Percentiles rank a stretch among this genome's conserved stretches.
Conservation (phyloP, 2,888 invertebrate species). For the Philereme vetulata region DNA sequence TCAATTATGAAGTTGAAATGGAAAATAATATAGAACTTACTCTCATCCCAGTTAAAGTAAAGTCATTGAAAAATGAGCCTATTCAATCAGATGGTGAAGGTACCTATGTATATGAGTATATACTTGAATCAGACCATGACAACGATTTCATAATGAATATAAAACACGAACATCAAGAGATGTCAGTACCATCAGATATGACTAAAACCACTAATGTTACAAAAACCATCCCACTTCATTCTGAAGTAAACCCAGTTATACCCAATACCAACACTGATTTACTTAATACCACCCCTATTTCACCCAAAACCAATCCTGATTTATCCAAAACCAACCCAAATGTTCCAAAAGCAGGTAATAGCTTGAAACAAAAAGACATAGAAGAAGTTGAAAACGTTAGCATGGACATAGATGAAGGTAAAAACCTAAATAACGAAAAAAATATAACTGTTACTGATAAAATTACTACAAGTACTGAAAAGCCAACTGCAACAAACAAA, state of each 20-base stretch:
- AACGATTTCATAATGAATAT: slow-evolving; percentile 3
- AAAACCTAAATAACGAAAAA: background rate
- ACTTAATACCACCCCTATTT: background rate
- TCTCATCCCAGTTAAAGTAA: background rate
- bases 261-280: background rate
- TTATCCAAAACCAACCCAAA: too few relatives aligned
- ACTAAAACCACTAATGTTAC: background rate
- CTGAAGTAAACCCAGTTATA: background rate
- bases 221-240: background rate
- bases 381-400: slow-evolving; percentile 1
- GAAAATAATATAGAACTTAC: slow-evolving; percentile 27
- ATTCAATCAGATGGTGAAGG: slow-evolving; percentile 5
- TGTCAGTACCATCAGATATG: background rate
- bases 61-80: too few relatives aligned
- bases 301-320: slow-evolving; percentile 2
- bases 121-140: slow-evolving; percentile 1
- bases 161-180: slow-evolving; percentile 9
- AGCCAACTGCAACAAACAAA: slow-evolving; percentile 3
- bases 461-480: too few relatives aligned
- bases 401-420: slow-evolving; percentile 9
- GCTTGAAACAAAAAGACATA: background rate
- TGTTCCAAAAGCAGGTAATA: background rate
- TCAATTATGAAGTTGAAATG: slow-evolving; percentile 29
- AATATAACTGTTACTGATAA: background rate
- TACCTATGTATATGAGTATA: slow-evolving; percentile 14